Evolutionary conservation across 2,797 vertebrate genomes (phyloP).

Genomic region (Argentina silus): DNA sequence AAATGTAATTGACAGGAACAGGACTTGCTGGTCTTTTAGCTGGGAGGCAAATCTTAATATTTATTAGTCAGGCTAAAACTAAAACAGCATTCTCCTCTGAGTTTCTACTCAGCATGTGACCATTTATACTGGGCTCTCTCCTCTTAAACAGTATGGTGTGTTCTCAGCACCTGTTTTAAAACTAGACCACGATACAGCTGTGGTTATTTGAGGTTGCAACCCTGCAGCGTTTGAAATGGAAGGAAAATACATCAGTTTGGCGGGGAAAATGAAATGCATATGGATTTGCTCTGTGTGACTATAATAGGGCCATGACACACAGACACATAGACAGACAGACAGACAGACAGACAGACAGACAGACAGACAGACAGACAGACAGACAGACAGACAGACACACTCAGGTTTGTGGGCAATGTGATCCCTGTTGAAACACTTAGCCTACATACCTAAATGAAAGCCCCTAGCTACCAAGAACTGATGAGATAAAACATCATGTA

Average conservation of each 20-base stretch:
- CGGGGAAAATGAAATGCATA: constrained; percentile 41
- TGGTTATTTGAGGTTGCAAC: constrained; percentile 45
- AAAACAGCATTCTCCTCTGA: background rate
- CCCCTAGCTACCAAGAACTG: background rate
- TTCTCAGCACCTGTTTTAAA: constrained; percentile 58
- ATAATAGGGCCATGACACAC: background rate
- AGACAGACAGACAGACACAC: no score
- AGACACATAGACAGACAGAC: background rate
- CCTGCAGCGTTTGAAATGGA: constrained; percentile 24
- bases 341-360: background rate
- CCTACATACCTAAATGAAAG: background rate
- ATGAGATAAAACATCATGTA: no score
- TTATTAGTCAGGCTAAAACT: background rate
- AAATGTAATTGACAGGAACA: no score
- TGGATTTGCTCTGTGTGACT: constrained; percentile 38
- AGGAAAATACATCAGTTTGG: constrained; percentile 41
- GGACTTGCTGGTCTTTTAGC: no score
- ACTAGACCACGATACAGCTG: constrained; percentile 44
- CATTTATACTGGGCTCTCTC: constrained; percentile 21
- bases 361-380: no score
- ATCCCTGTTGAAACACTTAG: constrained; percentile 8
- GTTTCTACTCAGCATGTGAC: constrained; percentile 14
- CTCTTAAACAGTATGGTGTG: constrained; percentile 33
- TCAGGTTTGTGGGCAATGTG: no score
- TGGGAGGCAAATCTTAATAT: no score